Percentiles rank a stretch among this genome's conserved stretches.
These are phyloP conservation scores for Phylloscopus collybita DNA, from an alignment of 2,797 vertebrate genomes.

Conservation along the genomic window DNA sequence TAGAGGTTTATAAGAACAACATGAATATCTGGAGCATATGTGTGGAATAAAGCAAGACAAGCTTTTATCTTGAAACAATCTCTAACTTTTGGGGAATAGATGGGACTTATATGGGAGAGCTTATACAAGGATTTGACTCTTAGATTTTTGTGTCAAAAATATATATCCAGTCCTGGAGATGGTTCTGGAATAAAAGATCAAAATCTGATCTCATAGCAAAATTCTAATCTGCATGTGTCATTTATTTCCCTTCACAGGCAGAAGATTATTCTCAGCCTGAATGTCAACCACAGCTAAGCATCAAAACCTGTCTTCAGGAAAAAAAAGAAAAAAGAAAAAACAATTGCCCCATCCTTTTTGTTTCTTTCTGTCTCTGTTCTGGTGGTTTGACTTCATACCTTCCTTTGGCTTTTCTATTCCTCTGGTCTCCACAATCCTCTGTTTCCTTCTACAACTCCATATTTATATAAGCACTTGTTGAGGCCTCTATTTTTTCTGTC, in stretches of 20 bases:
- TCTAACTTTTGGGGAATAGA: not conserved
- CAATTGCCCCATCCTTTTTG: not conserved
- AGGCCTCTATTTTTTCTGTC: not conserved
- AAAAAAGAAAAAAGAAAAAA: not conserved
- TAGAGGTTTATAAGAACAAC: not conserved
- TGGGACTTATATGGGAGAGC: not conserved
- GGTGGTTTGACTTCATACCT: not conserved
- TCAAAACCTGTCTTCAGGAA: not conserved
- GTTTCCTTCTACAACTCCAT: not conserved
- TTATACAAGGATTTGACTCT: not conserved
- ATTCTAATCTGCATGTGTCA: not conserved
- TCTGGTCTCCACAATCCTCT: rapidly evolving
- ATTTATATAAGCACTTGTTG: not conserved
- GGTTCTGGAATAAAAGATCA: not conserved
- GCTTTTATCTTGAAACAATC: not conserved
- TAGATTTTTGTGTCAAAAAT: not conserved
- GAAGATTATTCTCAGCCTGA: not conserved
- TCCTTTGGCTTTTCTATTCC: not conserved
- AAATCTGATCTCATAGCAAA: not conserved
- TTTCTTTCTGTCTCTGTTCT: not conserved
- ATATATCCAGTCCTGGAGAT: not conserved
- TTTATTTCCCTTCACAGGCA: not conserved
- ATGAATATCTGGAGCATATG: not conserved
- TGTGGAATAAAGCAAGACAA: not conserved
- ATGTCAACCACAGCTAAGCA: not conserved